These are phyloP conservation scores for Pica pica DNA, from an alignment of 2,113 vertebrate genomes.

Conservation along the genomic window DNA sequence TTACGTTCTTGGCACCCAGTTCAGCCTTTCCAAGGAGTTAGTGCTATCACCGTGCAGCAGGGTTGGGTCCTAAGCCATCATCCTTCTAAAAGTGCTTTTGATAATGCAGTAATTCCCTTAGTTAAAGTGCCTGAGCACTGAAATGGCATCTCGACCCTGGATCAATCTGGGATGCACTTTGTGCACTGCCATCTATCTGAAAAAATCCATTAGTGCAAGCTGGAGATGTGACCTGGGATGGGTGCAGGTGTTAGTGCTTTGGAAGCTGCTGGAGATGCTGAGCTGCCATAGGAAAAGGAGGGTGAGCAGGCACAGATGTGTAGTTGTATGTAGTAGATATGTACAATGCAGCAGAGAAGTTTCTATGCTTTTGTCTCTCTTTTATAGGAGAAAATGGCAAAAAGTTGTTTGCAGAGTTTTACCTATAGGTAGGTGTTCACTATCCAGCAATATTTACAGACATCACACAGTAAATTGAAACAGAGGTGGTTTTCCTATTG, in stretches of 20 bases:
- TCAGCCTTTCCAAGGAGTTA: neutral
- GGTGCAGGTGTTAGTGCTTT: neutral
- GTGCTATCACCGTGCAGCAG: neutral
- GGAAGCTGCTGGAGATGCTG: neutral
- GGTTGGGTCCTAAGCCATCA: neutral
- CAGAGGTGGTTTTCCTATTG: neutral
- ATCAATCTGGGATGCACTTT: neutral
- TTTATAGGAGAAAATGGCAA: neutral
- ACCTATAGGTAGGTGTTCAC: neutral
- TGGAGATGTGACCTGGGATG: neutral
- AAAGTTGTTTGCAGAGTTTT: neutral
- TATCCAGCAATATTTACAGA: neutral
- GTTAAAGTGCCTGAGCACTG: slow-evolving; percentile 1
- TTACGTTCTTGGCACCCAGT: neutral
- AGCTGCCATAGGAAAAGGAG: neutral
- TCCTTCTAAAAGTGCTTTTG: slow-evolving; percentile 17
- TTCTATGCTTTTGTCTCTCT: neutral
- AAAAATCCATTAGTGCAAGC: slow-evolving; percentile 38
- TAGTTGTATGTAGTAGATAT: neutral
- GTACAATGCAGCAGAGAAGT: neutral
- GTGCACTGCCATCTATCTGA: slow-evolving; percentile 36
- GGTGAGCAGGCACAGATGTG: neutral
- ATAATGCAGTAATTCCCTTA: neutral
- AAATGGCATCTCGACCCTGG: slow-evolving; percentile 32
- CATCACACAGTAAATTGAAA: neutral